These are phyloP conservation scores for Chionomys nivalis DNA, from an alignment of 2,113 vertebrate species.

Conservation along the genomic window DNA sequence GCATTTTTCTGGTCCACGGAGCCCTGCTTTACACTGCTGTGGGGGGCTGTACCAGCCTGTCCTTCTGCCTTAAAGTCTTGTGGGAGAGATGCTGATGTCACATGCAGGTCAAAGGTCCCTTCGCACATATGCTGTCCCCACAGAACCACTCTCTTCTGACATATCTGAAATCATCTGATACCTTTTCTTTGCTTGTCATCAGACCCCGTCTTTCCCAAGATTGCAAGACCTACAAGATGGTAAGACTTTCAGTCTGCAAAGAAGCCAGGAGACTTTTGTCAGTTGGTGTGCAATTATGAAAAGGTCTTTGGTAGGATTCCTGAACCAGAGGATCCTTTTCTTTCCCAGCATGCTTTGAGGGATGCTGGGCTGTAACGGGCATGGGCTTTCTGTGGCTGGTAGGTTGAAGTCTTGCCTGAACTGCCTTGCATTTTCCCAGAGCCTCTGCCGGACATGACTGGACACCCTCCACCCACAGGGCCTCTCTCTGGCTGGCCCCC, in stretches of 20 bases:
- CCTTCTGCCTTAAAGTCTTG: background rate
- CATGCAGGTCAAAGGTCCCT: background rate
- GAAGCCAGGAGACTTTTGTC: background rate
- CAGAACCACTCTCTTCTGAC: background rate
- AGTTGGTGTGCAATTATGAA: background rate
- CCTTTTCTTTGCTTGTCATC: background rate
- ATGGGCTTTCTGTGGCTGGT: background rate
- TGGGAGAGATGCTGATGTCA: background rate
- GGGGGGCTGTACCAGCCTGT: fast-evolving
- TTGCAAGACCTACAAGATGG: background rate
- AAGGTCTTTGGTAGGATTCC: background rate
- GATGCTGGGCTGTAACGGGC: background rate
- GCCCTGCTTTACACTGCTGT: fast-evolving
- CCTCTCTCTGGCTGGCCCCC: background rate
- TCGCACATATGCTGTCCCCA: background rate
- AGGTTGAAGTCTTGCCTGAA: background rate
- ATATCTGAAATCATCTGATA: background rate
- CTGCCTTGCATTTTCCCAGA: background rate
- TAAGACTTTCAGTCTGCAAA: background rate
- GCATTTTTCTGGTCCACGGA: background rate
- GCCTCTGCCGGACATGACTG: background rate
- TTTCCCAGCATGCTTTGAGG: background rate
- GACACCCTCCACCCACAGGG: background rate
- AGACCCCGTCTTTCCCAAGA: background rate
- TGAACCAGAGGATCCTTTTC: background rate